Evolutionary conservation across 2,797 vertebrate species (phyloP), one percentile per base, ranked within the genome.

Genomic region (Gymnopithys bicolor): DNA sequence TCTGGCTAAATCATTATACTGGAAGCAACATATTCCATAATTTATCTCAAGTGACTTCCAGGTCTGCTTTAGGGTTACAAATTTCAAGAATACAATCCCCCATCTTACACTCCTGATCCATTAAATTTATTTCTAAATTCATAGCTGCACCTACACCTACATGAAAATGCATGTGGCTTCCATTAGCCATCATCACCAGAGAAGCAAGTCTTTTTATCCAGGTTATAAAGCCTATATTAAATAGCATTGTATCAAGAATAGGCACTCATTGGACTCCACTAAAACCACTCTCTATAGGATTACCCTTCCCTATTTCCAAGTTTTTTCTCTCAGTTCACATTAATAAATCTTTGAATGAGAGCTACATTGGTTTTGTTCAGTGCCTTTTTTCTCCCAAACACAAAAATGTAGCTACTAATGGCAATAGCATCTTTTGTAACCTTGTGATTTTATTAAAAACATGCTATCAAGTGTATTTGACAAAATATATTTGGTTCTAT

Each of bases 91-190:
- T 52, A 52, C 43, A 74, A 32, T 6, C 24, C 49, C 25, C 28
- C 11, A 46, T 49, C 37, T 87, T 87, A 56, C 45, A 49, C 58
- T 89, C n/a, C 48, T 68, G 60, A 58, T 71, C 53, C 51, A 19
- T 55, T 78, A 17, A 15, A 53, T 89, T 90, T 89, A 56, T 77
- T 93, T 80, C 64, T 74, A 49, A 88, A 91, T 92, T 92, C 33
- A 10, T 68, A 91, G 91, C 39, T 49, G 8, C 30, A 39, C 68
- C 67, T 87, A 83, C 1, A 2, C 28, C n/a, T 67, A 41, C 37
- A 53, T 60, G 75, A 91, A 87, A 89, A 58, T 45, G 19, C 79
- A 83, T 64, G 41, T 93, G 71, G 68, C 89, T 93, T 92, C 43
- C 33, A 89, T 91, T 64, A 94, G 68, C 60, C 32, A 32, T 68